Evolutionary conservation across 2,113 vertebrate genomes (phyloP).

Genomic region (Sphyrna mokarran): DNA sequence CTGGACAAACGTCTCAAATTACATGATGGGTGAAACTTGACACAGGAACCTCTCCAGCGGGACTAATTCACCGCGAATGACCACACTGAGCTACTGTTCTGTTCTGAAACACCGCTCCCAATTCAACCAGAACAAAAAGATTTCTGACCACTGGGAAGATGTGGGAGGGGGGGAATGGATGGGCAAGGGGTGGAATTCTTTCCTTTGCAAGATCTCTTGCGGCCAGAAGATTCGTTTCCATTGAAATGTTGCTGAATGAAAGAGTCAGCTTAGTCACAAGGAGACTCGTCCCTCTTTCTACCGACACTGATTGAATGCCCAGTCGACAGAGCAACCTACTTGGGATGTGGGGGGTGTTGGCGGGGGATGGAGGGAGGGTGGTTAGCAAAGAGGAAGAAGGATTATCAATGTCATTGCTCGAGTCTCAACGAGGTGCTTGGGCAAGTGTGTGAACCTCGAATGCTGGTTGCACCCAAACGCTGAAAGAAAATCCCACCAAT

Average conservation of each 20-base stretch:
- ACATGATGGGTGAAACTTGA: conserved; percentile 37
- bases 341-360: too few species aligned
- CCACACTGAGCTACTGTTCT: conserved; percentile 41
- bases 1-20: conserved; percentile 38
- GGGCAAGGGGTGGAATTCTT: neutral
- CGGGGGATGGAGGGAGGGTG: too few species aligned
- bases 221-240: conserved; percentile 38
- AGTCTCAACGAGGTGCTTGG: neutral
- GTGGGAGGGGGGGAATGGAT: neutral
- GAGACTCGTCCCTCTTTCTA: neutral
- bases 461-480: neutral
- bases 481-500: neutral
- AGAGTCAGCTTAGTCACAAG: neutral
- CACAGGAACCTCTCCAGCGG: conserved; percentile 15
- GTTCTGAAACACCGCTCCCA: conserved; percentile 35
- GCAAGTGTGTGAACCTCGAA: neutral
- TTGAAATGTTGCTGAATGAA: conserved; percentile 24
- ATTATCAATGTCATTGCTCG: neutral
- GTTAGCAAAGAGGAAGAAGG: neutral
- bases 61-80: conserved; percentile 38
- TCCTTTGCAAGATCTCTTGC: conserved; percentile 36
- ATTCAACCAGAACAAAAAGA: conserved; percentile 27
- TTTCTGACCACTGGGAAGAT: conserved; percentile 6
- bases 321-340: neutral
- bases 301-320: too few species aligned